Conservation (phyloP, 2,113 vertebrate genomes). For the Saccopteryx bilineata region DNA sequence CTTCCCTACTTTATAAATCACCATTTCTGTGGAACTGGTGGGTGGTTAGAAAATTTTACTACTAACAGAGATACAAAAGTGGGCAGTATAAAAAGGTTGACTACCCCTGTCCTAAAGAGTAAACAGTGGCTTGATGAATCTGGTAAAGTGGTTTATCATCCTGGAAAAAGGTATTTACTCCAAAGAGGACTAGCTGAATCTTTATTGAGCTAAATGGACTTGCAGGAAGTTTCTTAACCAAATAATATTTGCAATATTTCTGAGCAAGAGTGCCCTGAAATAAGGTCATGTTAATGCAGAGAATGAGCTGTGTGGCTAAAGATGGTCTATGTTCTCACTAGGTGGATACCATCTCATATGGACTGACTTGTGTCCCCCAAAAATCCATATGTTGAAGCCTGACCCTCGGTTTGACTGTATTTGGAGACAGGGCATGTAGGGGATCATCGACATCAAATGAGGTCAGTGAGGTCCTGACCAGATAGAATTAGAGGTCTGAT, state of each 20-base stretch:
- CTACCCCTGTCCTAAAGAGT: neutral
- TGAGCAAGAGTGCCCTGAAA: conserved; percentile 9
- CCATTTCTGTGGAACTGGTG: too few relatives aligned
- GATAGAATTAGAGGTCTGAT: neutral
- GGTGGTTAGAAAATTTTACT: too few relatives aligned
- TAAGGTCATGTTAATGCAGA: neutral
- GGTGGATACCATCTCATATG: neutral
- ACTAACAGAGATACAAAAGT: too few relatives aligned
- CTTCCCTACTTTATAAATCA: too few relatives aligned
- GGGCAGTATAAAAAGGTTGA: too few relatives aligned
- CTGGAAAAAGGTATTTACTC: conserved; percentile 11
- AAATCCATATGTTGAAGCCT: neutral
- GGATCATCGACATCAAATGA: neutral
- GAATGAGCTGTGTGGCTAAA: neutral
- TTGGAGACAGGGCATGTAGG: neutral
- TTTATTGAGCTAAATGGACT: conserved; percentile 43
- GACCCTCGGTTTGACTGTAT: neutral
- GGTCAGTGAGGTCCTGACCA: neutral
- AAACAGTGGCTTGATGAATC: neutral
- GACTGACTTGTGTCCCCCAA: neutral
- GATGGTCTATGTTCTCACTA: neutral
- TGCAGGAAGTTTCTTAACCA: neutral
- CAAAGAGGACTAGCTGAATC: neutral
- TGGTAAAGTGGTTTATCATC: neutral
- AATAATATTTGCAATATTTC: conserved; percentile 47